Conservation (phyloP, 2,797 vertebrate species). For the Fratercula arctica region DNA sequence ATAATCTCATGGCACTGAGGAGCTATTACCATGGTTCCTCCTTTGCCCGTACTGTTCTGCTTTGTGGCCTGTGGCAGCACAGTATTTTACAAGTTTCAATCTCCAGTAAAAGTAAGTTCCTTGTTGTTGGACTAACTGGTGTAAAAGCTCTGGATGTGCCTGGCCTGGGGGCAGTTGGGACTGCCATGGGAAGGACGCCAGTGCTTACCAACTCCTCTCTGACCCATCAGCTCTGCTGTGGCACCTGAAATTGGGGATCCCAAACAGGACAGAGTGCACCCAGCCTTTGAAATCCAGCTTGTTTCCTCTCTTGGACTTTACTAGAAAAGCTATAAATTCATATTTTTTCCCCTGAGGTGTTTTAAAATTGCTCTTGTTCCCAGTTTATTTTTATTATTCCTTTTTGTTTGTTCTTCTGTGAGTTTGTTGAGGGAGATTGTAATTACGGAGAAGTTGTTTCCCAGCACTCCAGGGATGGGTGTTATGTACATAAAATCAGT, state of each 20-base stretch:
- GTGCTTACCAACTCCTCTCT: not conserved
- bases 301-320: not conserved
- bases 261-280: not conserved
- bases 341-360: not conserved
- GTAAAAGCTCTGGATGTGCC: not conserved
- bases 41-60: not conserved
- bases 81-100: not conserved
- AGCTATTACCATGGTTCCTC: not conserved
- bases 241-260: not conserved
- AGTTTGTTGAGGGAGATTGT: not conserved
- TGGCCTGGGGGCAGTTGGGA: not conserved
- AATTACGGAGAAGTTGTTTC: slow-evolving; percentile 13
- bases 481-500: not conserved
- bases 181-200: not conserved
- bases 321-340: not conserved
- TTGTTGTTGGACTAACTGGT: not conserved
- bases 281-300: not conserved
- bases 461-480: not conserved
- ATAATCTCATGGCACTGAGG: not conserved
- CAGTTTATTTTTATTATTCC: slow-evolving; percentile 23
- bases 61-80: not conserved
- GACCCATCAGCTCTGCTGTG: not conserved
- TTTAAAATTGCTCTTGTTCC: slow-evolving; percentile 26
- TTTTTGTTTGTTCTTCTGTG: slow-evolving; percentile 24
- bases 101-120: not conserved